Base-by-base conservation (phyloP, 2,888 invertebrate species). In the Rhingia rostrata region DNA sequence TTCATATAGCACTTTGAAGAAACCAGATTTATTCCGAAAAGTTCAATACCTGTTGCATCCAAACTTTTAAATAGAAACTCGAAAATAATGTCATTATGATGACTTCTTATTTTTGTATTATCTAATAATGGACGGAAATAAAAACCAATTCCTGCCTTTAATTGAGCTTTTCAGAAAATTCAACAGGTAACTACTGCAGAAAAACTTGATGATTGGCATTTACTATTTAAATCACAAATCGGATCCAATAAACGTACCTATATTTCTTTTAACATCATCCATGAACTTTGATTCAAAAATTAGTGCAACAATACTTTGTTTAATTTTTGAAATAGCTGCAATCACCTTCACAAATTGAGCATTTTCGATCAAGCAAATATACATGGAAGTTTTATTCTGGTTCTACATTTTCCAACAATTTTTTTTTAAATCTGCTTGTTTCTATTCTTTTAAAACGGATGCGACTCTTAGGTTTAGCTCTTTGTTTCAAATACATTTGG, bases 391-490 rank as follows among this genome's bases (percentile, higher is more conserved):
- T 12, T 12, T 32, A 61, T 47, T 10, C 45, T 12, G 9, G 61
- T 9, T 4, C 45, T 33, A 6, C 12, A 45, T n/a, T 45, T 10
- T 2, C 45, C 14, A 6, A 47, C 41, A 41, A 33, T 6, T 4
- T 22, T n/a, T 1, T 51, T 63, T 51, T 4, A 63, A 49, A 49
- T 22, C 49, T 37, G 30, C 49, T 61, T 61, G 45, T 12, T 45
- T 61, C n/a, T 33, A 61, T 9, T 63, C 49, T 14, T 63, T 49
- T 49, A 63, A 22, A 39, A 49, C 30, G 6, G 30, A 39, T n/a
- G n/a, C 5, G 10, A 63, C 32, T 37, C 32, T 58, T 6, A 9
- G 9, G n/a, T 49, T 49, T n/a, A 63, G 12, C n/a, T 51, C n/a
- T 51, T 39, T 64, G 39, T 39, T 51, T 22, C 51, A 22, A 10